Conservation (phyloP, 2,888 invertebrate genomes). For the Ariolimax columbianus region DNA sequence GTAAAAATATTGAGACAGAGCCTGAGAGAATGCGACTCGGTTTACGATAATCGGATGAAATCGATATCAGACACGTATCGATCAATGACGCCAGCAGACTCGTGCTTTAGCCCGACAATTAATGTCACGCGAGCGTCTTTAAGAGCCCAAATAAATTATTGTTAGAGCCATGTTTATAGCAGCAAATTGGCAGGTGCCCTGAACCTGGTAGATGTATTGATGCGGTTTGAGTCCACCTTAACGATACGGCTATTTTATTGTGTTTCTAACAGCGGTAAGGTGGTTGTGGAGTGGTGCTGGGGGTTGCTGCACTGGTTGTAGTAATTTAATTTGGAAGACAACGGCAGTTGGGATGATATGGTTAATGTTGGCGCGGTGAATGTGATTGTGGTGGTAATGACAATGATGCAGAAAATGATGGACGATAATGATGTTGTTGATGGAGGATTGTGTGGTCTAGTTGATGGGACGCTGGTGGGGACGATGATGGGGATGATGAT, state of each 20-base stretch:
- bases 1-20: background rate
- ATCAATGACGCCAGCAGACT: background rate
- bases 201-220: background rate
- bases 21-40: background rate
- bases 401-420: too few relatives aligned
- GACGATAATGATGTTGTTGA: too few relatives aligned
- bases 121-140: background rate
- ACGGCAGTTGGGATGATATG: too few relatives aligned
- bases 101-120: background rate
- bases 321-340: background rate
- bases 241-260: background rate
- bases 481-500: too few relatives aligned
- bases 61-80: background rate
- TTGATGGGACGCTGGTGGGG: too few relatives aligned
- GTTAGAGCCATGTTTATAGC: background rate
- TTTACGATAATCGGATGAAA: background rate
- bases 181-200: background rate
- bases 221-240: background rate
- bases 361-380: too few relatives aligned
- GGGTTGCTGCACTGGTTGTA: background rate
- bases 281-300: background rate
- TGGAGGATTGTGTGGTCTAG: too few relatives aligned
- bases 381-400: too few relatives aligned
- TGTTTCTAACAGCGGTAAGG: background rate
- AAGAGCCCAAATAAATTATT: slow-evolving; percentile 3